Base-by-base conservation (phyloP, 2,888 invertebrate genomes). In the Hemaris fuciformis region DNA sequence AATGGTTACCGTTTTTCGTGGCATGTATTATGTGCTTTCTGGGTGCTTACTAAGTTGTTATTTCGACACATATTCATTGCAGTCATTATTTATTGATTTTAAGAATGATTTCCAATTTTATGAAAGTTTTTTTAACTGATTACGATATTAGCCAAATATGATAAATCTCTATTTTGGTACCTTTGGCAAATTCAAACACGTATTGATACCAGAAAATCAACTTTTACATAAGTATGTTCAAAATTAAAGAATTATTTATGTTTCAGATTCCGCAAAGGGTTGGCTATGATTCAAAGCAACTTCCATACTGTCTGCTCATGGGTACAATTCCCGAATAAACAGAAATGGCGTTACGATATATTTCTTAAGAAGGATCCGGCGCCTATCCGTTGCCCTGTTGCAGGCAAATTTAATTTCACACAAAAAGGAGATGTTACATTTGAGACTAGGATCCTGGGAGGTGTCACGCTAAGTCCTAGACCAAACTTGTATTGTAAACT, bases 221-320 rank as follows among this genome's bases (percentile, higher is more conserved):
- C n/a, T n/a, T n/a, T n/a, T n/a, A n/a, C n/a, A n/a, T n/a, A n/a
- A n/a, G n/a, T n/a, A n/a, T n/a, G n/a, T n/a, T n/a, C n/a, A n/a
- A n/a, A n/a, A n/a, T n/a, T n/a, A n/a, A n/a, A n/a, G n/a, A n/a
- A n/a, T n/a, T n/a, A n/a, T n/a, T n/a, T n/a, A n/a, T n/a, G 59
- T 82, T 85, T 20, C 75, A 94, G 99, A 71, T 99, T 97, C 86
- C 94, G 98, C 41, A 96, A 95, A 87, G 98, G 98, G 5, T 81
- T 97, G 58, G 98, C 98, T 0, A 97, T 98, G 72, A 98, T 98
- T 60, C 96, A 95, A 78, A 97, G 97, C 73, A 95, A 97, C 79
- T 98, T 98, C 79, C 96, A 97, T 75, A 98, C 98, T 0, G 98
- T 98, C 0, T 98, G 98, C 76, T 98, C 98, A 0, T 98, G 98